Conservation (phyloP, 1,140 invertebrate genomes). For the Archivesica marissinica region DNA sequence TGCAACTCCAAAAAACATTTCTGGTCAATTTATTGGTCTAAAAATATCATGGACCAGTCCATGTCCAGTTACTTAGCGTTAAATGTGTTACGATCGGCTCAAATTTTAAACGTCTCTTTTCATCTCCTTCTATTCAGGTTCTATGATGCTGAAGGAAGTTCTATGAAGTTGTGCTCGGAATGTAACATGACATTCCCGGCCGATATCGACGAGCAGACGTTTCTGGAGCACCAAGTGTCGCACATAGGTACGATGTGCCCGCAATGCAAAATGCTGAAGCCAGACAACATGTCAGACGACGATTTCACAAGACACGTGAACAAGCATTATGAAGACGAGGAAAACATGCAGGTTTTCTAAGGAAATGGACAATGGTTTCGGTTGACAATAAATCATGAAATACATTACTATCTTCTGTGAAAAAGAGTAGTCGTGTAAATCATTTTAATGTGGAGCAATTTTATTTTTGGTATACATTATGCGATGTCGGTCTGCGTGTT, state of each 20-base stretch:
- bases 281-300: conserved; percentile 45
- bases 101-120: too few relatives aligned
- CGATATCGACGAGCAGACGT: conserved; percentile 40
- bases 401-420: too few relatives aligned
- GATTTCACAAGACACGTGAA: conserved; percentile 46
- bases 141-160: conserved; percentile 43
- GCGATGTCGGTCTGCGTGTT: too few relatives aligned
- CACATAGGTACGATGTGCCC: conserved; percentile 47
- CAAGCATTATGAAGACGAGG: conserved; percentile 13
- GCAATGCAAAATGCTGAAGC: conserved; percentile 41
- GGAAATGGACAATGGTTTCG: not conserved
- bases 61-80: too few relatives aligned
- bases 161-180: conserved; percentile 50
- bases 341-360: not conserved
- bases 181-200: conserved; percentile 44
- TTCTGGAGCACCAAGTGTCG: conserved; percentile 49
- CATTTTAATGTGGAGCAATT: too few relatives aligned
- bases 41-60: too few relatives aligned
- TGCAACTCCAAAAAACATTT: too few relatives aligned
- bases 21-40: too few relatives aligned
- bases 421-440: too few relatives aligned
- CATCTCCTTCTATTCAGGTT: conserved; percentile 34
- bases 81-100: too few relatives aligned
- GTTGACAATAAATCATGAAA: too few relatives aligned
- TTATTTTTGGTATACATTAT: too few relatives aligned